Evolutionary conservation across 2,797 vertebrate genomes (phyloP).

Genomic region (Cynodonichthys magdalenae): DNA sequence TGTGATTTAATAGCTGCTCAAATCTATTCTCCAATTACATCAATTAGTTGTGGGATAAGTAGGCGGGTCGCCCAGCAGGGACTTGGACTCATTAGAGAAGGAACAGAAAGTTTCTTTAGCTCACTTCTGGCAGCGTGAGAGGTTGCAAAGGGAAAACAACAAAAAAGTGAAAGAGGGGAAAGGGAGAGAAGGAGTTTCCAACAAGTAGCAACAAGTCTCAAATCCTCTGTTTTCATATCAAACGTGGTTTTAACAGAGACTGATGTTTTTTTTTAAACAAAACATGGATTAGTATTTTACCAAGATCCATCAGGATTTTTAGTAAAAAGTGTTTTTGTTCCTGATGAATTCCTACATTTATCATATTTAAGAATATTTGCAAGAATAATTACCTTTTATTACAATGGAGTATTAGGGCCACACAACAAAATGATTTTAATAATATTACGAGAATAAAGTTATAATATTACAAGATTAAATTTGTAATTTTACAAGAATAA

Average conservation of each 20-base stretch:
- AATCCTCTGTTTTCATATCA: neutral
- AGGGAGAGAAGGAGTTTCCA: neutral
- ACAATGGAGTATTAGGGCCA: too few species aligned
- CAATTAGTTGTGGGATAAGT: slow-evolving; percentile 55
- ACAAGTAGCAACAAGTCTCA: slow-evolving; percentile 1
- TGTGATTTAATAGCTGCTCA: slow-evolving; percentile 45
- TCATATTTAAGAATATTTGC: neutral
- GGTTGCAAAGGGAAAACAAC: slow-evolving; percentile 5
- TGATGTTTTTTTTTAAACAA: neutral
- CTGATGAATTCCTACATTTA: neutral
- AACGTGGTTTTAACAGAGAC: neutral
- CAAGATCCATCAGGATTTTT: neutral
- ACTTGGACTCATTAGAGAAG: slow-evolving; percentile 58
- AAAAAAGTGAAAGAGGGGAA: neutral
- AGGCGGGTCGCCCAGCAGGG: slow-evolving; percentile 36
- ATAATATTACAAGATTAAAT: too few species aligned
- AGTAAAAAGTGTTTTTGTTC: neutral
- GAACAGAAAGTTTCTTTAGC: slow-evolving; percentile 44
- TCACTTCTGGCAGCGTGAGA: slow-evolving; percentile 22
- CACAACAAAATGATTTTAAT: too few species aligned
- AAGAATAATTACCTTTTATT: too few species aligned
- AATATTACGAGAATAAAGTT: too few species aligned
- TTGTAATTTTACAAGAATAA: too few species aligned
- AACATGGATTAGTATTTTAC: neutral
- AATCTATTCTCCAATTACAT: slow-evolving; percentile 63